Conservation (phyloP, 2,113 vertebrate species). For the Steatornis caripensis region DNA sequence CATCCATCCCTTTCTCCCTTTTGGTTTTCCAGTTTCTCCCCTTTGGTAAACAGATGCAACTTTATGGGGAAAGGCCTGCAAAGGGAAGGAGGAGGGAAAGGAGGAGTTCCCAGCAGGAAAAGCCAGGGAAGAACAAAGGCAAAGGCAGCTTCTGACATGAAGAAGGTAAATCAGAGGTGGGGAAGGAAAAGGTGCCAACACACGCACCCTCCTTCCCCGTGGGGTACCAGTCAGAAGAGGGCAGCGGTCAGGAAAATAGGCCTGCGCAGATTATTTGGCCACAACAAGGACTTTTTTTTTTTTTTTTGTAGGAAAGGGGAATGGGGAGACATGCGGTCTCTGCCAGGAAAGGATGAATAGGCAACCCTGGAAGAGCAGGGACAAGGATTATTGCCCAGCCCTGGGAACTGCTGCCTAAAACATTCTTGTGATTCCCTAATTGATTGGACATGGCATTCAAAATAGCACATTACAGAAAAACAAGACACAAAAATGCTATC, state of each 20-base stretch:
- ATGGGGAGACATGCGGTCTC: neutral
- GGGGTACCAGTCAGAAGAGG: neutral
- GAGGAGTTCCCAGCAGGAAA: neutral
- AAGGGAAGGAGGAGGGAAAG: neutral
- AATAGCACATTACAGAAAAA: conserved; percentile 35
- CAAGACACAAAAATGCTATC: conserved; percentile 30
- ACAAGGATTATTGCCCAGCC: conserved; percentile 58
- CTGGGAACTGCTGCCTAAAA: conserved; percentile 58
- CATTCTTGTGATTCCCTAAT: conserved; percentile 55
- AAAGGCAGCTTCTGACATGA: neutral
- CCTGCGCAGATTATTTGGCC: neutral
- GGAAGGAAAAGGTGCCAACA: neutral
- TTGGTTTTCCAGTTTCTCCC: neutral
- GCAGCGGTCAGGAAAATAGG: neutral
- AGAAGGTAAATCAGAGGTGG: neutral
- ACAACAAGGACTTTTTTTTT: neutral
- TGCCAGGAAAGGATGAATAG: conserved; percentile 64
- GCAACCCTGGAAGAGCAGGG: conserved; percentile 53
- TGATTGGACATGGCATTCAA: conserved; percentile 58
- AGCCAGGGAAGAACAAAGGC: neutral
- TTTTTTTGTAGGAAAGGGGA: neutral
- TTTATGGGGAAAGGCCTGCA: neutral
- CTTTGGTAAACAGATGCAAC: neutral
- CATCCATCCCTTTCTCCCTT: neutral
- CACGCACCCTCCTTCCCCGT: neutral